Conservation (phyloP, 2,797 vertebrate species). For the Tarsius wallacei region DNA sequence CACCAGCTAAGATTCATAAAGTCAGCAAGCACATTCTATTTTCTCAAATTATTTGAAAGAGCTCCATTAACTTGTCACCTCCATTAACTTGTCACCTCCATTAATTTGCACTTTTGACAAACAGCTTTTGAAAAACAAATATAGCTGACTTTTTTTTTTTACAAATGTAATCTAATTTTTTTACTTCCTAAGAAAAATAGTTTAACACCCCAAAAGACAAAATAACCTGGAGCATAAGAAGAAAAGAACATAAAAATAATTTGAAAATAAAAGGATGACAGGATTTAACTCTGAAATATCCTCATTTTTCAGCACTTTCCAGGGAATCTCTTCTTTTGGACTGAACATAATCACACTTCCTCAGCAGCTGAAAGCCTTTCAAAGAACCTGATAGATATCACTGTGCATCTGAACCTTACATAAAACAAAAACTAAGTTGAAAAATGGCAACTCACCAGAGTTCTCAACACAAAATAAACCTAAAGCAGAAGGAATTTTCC, state of each 20-base stretch:
- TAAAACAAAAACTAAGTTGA: conserved; percentile 66
- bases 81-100: conserved; percentile 59
- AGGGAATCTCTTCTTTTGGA: conserved; percentile 58
- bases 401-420: conserved; percentile 33
- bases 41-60: conserved; percentile 61
- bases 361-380: conserved; percentile 63
- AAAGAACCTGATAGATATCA: conserved; percentile 52
- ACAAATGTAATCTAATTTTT: conserved; percentile 19
- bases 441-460: conserved; percentile 57
- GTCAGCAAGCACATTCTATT: conserved; percentile 48
- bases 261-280: conserved; percentile 59
- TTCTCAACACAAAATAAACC: conserved; percentile 63
- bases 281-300: conserved; percentile 60
- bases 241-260: conserved; percentile 54
- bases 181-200: conserved; percentile 40
- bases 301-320: conserved; percentile 62
- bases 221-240: conserved; percentile 55
- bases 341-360: conserved; percentile 44
- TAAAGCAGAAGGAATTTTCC: conserved; percentile 66
- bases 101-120: conserved; percentile 71
- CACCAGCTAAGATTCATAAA: conserved; percentile 64
- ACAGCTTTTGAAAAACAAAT: conserved; percentile 65
- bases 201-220: conserved; percentile 20
- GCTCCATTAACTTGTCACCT: conserved; percentile 70
- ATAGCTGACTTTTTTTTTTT: conserved; percentile 36